Percentiles rank a stretch among this genome's conserved stretches.
Conservation (phyloP, 2,797 vertebrate genomes). For the Mormyrus hasselquistii region DNA sequence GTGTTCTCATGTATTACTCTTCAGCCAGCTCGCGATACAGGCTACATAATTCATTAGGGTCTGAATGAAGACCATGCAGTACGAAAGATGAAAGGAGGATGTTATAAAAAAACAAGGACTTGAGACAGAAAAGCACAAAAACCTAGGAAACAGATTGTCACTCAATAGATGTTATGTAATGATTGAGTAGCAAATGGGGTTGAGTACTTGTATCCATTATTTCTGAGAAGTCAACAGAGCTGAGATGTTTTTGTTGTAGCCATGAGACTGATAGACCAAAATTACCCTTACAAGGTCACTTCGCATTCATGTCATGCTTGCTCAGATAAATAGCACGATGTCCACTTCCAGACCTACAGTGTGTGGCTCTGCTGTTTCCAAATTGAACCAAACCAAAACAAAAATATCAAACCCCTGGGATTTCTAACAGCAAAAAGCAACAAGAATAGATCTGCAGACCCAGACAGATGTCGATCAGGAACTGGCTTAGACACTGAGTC, state of each 20-base stretch:
- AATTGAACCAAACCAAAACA: neutral
- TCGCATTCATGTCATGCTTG: neutral
- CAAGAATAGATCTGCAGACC: neutral
- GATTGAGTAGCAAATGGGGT: neutral
- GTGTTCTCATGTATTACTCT: neutral
- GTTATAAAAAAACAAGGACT: neutral
- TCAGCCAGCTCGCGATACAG: neutral
- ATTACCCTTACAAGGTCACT: neutral
- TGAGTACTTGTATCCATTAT: neutral
- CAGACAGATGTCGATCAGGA: neutral
- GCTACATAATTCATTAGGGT: neutral
- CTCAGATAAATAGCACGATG: neutral
- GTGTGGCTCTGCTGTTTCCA: neutral
- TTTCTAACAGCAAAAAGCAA: neutral
- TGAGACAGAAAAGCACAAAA: neutral
- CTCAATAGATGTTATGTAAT: constrained; percentile 8
- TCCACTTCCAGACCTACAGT: neutral
- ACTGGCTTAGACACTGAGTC: too few relatives aligned
- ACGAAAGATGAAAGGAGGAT: neutral
- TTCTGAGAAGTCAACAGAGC: neutral
- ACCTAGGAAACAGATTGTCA: neutral
- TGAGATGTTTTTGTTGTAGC: neutral
- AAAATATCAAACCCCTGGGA: neutral
- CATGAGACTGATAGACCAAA: neutral
- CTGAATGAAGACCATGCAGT: neutral